Evolutionary conservation across 2,888 invertebrate species (phyloP).

Genomic region (Leptopterna dolabrata): DNA sequence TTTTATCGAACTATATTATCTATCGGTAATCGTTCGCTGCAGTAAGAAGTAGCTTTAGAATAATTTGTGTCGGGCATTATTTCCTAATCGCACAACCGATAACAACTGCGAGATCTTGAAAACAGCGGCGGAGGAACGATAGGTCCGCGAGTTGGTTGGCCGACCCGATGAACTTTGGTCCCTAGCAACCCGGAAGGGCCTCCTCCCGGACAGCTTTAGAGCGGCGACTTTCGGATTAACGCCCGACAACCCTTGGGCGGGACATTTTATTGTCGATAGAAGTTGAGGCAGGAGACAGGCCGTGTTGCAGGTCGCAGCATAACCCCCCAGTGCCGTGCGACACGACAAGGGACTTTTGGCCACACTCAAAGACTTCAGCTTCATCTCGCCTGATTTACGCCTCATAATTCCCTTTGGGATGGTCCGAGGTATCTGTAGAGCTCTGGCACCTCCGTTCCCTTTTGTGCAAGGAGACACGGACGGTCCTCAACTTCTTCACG

Average conservation of each 20-base stretch:
- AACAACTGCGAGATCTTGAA: neutral
- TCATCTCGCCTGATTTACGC: neutral
- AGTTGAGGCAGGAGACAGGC: neutral
- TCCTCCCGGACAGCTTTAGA: neutral
- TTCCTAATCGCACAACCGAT: neutral
- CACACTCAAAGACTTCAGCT: neutral
- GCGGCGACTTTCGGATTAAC: neutral
- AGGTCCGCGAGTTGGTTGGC: neutral
- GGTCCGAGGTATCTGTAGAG: neutral
- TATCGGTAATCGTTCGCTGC: no score
- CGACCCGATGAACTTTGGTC: neutral
- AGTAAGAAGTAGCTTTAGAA: neutral
- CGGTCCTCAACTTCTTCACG: neutral
- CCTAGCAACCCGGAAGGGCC: neutral
- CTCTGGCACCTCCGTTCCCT: neutral
- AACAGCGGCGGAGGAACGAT: neutral
- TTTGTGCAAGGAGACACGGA: neutral
- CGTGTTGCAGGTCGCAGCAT: neutral
- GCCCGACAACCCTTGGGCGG: neutral
- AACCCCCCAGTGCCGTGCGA: neutral
- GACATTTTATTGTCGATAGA: neutral
- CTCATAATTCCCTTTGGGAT: neutral
- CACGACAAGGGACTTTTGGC: neutral
- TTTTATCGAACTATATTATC: no score
- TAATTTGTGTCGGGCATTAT: neutral